Evolutionary conservation across 2,113 vertebrate genomes (phyloP), one percentile per base, ranked within the genome.

Genomic region (Grammomys surdaster): DNA sequence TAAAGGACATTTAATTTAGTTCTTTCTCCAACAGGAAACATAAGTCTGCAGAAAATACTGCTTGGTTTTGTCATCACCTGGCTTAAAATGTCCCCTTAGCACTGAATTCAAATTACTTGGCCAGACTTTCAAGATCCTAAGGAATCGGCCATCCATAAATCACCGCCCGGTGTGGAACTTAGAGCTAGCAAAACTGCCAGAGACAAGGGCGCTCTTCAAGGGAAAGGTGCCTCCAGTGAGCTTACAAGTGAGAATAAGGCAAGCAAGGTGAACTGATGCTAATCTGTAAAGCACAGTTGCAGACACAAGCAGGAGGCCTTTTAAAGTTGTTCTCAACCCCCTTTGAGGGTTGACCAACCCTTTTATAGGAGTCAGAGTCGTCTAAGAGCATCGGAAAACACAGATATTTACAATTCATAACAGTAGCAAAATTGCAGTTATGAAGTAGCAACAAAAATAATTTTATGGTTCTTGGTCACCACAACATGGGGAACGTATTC

Each of bases 21-120:
- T 28, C 67, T 28, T 46, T 40, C 72, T 51, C 56, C 56, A 19
- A 28, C 31, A 22, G 40, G 40, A 95, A 93, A 91, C 70, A 72
- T 77, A 93, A 54, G 88, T 96, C 69, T 75, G 86, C 60, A 65
- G 70, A 91, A 84, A 91, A 88, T 69, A 90, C 43, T 51, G 36
- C 87, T 51, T 81, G 26, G 63, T 87, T 51, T 87, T 87, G 85
- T 70, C 46, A 54, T 87, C 31, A 11, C 67, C 33, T 73, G 54
- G 70, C n/a, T 89, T 89, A 81, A 54, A 73, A 84, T 26, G 67
- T 36, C 24, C 46, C 51, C 14, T 28, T 54, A 84, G 24, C 13
- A 77, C 19, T n/a, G 20, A 75, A 75, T 89, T 65, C 85, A 80
- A 91, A 88, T 91, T 93, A 86, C 40, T 93, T 91, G 31, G 13